A percentile compares a stretch with the other conserved stretches of the same genome.
These are phyloP conservation scores for Polypterus bichir DNA, from an alignment of 2,113 vertebrate genomes.

Conservation along the genomic window DNA sequence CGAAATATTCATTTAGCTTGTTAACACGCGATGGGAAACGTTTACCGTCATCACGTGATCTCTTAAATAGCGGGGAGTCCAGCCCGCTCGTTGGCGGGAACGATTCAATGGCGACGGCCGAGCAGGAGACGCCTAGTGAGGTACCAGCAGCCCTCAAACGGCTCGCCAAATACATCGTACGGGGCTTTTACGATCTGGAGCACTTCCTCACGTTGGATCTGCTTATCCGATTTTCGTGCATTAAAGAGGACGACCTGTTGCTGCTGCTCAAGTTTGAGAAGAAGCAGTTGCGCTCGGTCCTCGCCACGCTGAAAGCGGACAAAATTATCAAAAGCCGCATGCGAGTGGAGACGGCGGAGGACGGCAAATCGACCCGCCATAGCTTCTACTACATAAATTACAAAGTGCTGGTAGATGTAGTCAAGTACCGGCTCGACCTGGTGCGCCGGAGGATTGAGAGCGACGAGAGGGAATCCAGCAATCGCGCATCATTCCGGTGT, in stretches of 20 bases:
- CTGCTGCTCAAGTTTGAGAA: constrained; percentile 34
- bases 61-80: too few relatives aligned
- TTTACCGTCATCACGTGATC: too few relatives aligned
- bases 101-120: constrained; percentile 19
- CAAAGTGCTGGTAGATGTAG: constrained; percentile 41
- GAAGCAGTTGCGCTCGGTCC: constrained; percentile 23
- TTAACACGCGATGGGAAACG: too few relatives aligned
- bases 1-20: too few relatives aligned
- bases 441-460: constrained; percentile 38
- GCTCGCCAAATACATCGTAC: constrained; percentile 33
- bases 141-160: constrained; percentile 29
- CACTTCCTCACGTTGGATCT: constrained; percentile 25
- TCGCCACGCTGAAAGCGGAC: constrained; percentile 32
- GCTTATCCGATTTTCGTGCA: constrained; percentile 31
- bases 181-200: constrained; percentile 33
- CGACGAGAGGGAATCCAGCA: constrained; percentile 30
- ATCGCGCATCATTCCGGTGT: constrained; percentile 40
- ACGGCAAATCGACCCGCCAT: constrained; percentile 30
- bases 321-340: constrained; percentile 33
- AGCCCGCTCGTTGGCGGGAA: neutral
- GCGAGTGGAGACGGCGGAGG: constrained; percentile 22
- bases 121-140: neutral
- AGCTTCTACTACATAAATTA: constrained; percentile 47
- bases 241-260: constrained; percentile 38
- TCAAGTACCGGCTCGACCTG: constrained; percentile 40